Conservation (phyloP, 2,113 vertebrate genomes). For the Rhadina sibilatrix region DNA sequence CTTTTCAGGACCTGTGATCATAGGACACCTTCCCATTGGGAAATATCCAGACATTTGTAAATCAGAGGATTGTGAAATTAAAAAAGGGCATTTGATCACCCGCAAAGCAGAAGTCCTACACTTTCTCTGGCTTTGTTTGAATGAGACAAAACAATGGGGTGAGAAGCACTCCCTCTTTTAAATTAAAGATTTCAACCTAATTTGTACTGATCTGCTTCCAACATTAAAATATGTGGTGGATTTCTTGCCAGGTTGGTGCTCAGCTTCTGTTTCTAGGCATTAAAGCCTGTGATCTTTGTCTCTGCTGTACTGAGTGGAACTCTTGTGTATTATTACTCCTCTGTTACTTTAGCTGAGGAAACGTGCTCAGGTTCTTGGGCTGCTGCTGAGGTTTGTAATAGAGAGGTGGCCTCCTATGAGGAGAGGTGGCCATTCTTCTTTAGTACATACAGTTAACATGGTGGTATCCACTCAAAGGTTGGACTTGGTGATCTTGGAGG, state of each 20-base stretch:
- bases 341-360: not conserved
- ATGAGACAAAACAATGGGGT: not conserved
- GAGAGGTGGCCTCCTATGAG: not conserved
- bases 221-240: not conserved
- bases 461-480: not conserved
- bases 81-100: not conserved
- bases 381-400: not conserved
- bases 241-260: not conserved
- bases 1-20: not conserved
- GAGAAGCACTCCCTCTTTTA: not conserved
- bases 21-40: not conserved
- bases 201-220: not conserved
- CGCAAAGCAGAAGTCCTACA: not conserved
- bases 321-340: not conserved
- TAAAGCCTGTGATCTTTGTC: not conserved
- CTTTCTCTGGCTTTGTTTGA: not conserved
- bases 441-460: rapidly evolving
- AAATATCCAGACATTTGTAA: not conserved
- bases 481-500: not conserved
- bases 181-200: not conserved
- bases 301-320: not conserved
- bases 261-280: not conserved
- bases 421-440: not conserved
- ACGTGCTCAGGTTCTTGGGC: not conserved
- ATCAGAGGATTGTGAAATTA: not conserved